phyloP scores from a whole-genome alignment of 2,113 vertebrate genomes.

The Dicaeum eximium region DNA sequence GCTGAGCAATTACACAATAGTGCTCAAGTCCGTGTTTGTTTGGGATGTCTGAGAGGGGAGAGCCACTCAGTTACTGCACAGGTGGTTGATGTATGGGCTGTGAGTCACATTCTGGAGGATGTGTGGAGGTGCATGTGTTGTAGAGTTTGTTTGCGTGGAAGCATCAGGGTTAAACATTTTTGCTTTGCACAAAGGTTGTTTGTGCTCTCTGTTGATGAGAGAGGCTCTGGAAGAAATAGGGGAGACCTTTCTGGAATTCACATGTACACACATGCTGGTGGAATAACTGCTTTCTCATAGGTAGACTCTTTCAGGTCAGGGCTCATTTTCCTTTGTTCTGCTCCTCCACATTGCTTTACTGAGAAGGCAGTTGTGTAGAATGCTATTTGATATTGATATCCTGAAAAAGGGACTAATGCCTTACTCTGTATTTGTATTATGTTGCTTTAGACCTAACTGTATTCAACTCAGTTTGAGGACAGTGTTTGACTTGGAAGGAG shows the following conservation, averaged over 20 bases:
- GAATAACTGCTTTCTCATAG: not conserved
- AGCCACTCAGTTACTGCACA: not conserved
- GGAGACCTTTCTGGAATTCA: not conserved
- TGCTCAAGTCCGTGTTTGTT: not conserved
- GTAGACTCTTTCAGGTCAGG: not conserved
- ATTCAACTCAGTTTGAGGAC: not conserved
- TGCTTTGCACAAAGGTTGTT: not conserved
- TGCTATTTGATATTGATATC: not conserved
- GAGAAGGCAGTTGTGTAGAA: not conserved
- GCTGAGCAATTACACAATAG: not conserved
- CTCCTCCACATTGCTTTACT: not conserved
- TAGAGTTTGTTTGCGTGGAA: not conserved
- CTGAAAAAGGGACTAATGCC: not conserved
- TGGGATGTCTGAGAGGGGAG: not conserved
- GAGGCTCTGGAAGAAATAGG: not conserved
- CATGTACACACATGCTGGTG: not conserved
- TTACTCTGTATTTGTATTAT: not conserved
- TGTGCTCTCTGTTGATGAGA: not conserved
- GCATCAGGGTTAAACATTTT: not conserved
- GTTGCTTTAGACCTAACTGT: not conserved
- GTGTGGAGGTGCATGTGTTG: not conserved
- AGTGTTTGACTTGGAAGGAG: not conserved
- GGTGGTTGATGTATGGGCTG: not conserved
- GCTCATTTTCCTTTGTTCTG: not conserved
- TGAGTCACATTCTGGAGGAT: not conserved